Percentiles rank a stretch among this genome's conserved stretches.
These are phyloP conservation scores for Boleophthalmus pectinirostris DNA, from an alignment of 2,113 vertebrate genomes.

Conservation along the genomic window DNA sequence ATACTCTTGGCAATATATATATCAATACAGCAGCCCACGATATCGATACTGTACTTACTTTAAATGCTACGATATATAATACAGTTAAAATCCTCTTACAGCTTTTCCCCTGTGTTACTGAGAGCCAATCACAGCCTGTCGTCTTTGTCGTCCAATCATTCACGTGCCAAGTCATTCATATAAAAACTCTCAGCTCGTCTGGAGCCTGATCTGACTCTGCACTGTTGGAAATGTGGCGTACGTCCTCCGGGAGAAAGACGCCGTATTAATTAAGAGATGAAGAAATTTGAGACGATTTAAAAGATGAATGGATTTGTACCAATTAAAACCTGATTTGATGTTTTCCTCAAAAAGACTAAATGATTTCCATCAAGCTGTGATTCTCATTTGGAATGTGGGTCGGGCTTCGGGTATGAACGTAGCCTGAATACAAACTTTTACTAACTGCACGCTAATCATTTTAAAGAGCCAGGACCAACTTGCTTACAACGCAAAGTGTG, in stretches of 20 bases:
- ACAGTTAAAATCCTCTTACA: too few relatives aligned
- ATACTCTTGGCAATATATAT: too few relatives aligned
- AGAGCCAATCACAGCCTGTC: too few relatives aligned
- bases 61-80: too few relatives aligned
- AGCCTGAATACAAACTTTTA: background rate
- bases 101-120: too few relatives aligned
- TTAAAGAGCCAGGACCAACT: background rate
- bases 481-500: background rate
- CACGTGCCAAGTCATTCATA: too few relatives aligned
- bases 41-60: too few relatives aligned
- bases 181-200: background rate
- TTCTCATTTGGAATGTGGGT: conserved; percentile 10
- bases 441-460: background rate
- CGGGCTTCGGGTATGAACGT: background rate
- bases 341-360: background rate
- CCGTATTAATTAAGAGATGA: conserved; percentile 31
- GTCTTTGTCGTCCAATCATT: too few relatives aligned
- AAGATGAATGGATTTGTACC: conserved; percentile 16
- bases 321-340: conserved; percentile 20
- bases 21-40: too few relatives aligned
- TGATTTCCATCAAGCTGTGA: background rate
- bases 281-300: conserved; percentile 7
- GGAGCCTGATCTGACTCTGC: background rate
- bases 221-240: conserved; percentile 20
- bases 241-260: conserved; percentile 14